Percentiles rank a stretch among this genome's conserved stretches.
Conservation (phyloP, 2,113 vertebrate genomes). For the Monarcha castaneiventris region DNA sequence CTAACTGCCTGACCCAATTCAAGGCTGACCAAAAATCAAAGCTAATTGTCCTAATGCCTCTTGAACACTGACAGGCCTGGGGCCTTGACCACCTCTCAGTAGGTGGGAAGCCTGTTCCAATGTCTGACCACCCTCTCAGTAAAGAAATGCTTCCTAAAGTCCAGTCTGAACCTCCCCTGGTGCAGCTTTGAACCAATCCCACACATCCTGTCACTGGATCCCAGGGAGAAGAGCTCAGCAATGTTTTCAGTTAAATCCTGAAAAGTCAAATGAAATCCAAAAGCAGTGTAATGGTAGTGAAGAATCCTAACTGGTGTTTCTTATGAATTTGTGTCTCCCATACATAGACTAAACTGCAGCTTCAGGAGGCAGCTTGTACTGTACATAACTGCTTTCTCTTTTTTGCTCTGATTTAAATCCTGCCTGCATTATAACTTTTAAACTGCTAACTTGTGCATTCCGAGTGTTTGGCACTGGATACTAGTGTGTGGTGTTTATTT, state of each 20-base stretch:
- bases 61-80: background rate
- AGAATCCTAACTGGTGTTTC: background rate
- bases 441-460: conserved; percentile 27
- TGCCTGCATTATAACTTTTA: conserved; percentile 30
- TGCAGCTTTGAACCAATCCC: background rate
- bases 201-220: accelerated
- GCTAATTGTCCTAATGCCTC: background rate
- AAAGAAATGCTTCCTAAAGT: background rate
- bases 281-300: background rate
- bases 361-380: background rate
- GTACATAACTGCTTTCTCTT: background rate
- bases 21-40: background rate
- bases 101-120: background rate
- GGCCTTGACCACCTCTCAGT: background rate
- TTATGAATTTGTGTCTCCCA: background rate
- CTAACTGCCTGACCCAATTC: background rate
- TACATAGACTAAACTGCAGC: background rate
- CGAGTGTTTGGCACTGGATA: background rate
- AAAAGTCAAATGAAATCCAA: background rate
- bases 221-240: background rate
- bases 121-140: background rate
- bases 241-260: background rate
- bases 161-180: background rate
- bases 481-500: background rate
- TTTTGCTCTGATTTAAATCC: background rate